Conservation (phyloP, 2,113 vertebrate genomes). For the Mionectes macconnelli region DNA sequence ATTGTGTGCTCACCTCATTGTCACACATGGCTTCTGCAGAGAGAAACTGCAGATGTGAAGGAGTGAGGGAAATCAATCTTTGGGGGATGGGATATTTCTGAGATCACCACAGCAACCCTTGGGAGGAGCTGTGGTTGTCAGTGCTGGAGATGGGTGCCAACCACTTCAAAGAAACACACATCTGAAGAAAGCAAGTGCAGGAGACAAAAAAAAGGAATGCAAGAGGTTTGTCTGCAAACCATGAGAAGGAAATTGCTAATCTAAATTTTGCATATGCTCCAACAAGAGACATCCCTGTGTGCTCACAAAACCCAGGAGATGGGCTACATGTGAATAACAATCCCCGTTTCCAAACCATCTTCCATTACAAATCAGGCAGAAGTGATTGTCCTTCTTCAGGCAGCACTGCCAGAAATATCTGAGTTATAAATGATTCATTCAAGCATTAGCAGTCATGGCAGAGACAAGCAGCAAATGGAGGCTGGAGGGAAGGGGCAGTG, state of each 20-base stretch:
- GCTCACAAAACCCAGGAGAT: background rate
- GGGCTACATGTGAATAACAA: fast-evolving
- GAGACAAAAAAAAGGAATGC: background rate
- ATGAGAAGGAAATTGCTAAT: background rate
- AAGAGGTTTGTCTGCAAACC: background rate
- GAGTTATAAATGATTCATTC: background rate
- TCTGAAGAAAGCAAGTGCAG: background rate
- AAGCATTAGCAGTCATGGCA: background rate
- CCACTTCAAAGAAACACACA: background rate
- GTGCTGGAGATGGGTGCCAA: background rate
- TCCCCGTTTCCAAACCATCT: background rate
- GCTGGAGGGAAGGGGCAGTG: background rate
- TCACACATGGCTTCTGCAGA: background rate
- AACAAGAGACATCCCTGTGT: background rate
- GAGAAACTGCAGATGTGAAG: background rate
- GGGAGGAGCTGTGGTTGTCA: background rate
- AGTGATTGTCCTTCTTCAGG: background rate
- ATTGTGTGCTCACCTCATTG: background rate
- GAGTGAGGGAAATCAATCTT: fast-evolving
- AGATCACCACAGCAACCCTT: background rate
- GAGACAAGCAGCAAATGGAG: background rate
- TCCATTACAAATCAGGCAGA: background rate
- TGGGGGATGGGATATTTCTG: background rate
- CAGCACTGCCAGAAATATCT: background rate
- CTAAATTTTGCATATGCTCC: background rate